These are phyloP conservation scores for Cherax destructor DNA, from an alignment of 1,140 invertebrate genomes.

Conservation along the genomic window DNA sequence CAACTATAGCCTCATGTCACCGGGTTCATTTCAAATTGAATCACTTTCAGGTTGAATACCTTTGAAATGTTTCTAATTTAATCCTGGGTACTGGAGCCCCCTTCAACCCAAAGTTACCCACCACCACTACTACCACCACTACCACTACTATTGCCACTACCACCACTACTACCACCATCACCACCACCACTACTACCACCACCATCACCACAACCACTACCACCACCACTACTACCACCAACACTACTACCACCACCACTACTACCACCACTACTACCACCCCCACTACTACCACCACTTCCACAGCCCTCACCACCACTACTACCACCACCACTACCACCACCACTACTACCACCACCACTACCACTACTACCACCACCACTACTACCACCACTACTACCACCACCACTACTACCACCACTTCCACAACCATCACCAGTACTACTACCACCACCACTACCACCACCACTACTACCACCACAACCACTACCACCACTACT, in stretches of 20 bases:
- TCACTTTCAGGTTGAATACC: background rate
- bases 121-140: conserved; percentile 4
- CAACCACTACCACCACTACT: background rate
- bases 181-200: no score
- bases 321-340: background rate
- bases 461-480: background rate
- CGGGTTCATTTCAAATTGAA: background rate
- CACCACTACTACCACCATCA: background rate
- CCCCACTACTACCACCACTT: background rate
- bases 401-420: no score
- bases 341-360: background rate
- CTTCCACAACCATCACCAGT: no score
- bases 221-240: no score
- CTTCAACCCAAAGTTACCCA: background rate
- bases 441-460: no score
- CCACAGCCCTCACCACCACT: background rate
- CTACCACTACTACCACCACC: no score
- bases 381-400: no score
- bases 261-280: background rate
- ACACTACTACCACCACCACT: background rate
- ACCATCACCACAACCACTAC: no score
- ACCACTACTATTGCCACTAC: background rate
- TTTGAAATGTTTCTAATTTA: background rate
- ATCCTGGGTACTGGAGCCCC: no score
- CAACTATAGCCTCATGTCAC: no score